Conservation (phyloP, 2,113 vertebrate species). For the Chaetodon auriga region DNA sequence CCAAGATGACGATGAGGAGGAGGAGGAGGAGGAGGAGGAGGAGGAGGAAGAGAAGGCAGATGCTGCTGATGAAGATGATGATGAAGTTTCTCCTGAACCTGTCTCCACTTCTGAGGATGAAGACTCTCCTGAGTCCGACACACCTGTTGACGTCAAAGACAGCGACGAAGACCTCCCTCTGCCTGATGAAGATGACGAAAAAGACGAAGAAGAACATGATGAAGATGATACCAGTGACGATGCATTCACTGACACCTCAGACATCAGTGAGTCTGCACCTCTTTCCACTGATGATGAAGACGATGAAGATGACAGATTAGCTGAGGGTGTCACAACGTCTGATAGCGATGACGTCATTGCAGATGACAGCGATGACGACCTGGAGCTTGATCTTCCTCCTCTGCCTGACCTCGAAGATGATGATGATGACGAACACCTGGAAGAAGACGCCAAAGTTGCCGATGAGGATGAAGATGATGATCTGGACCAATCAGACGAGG, state of each 20-base stretch:
- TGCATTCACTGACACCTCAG: conserved; percentile 48
- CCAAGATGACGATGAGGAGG: conserved; percentile 11
- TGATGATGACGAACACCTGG: conserved; percentile 18
- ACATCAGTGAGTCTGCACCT: conserved; percentile 41
- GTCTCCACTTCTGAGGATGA: conserved; percentile 62
- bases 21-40: too few relatives aligned
- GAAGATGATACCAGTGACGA: conserved; percentile 51
- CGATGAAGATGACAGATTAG: conserved; percentile 61
- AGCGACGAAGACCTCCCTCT: conserved; percentile 3
- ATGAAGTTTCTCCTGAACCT: conserved; percentile 62
- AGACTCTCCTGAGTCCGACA: conserved; percentile 59
- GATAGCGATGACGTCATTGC: conserved; percentile 47
- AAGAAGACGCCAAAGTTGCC: conserved; percentile 15
- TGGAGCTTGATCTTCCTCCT: conserved; percentile 54
- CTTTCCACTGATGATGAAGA: conserved; percentile 58
- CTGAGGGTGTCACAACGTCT: conserved; percentile 27
- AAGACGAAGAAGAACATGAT: conserved; percentile 44
- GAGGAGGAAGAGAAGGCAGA: conserved; percentile 10
- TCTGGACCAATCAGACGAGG: conserved; percentile 60
- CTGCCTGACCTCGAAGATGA: conserved; percentile 1
- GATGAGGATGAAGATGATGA: conserved; percentile 52
- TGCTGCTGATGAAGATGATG: conserved; percentile 27
- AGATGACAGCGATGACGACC: conserved; percentile 55
- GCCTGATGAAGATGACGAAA: conserved; percentile 40
- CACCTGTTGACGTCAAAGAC: conserved; percentile 10